These are phyloP conservation scores for Scolopax mira DNA, from an alignment of 2,113 vertebrate species.

Conservation along the genomic window DNA sequence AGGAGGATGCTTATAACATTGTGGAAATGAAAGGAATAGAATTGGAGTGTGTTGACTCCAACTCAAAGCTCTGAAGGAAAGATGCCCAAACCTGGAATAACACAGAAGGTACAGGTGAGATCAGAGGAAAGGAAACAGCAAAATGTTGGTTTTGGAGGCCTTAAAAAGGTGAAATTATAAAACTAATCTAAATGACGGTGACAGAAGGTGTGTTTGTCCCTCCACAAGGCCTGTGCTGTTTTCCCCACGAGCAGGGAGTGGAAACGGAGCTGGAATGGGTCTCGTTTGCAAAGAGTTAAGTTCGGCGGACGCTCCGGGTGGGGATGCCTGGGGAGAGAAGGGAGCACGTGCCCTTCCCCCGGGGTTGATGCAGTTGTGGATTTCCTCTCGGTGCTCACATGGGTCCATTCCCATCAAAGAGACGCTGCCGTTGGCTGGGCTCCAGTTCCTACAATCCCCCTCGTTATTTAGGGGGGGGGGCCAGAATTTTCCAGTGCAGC, in stretches of 20 bases:
- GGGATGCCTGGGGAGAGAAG: not conserved
- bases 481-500: slow-evolving; percentile 44
- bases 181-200: not conserved
- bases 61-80: not conserved
- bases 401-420: slow-evolving; percentile 43
- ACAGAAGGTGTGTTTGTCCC: not conserved
- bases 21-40: not conserved
- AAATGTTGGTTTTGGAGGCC: not conserved
- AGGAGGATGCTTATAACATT: not conserved
- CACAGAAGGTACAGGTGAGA: not conserved
- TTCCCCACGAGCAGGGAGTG: not conserved
- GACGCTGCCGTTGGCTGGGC: not conserved
- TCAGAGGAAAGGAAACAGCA: not conserved
- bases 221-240: not conserved
- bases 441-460: slow-evolving; percentile 23
- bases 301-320: not conserved
- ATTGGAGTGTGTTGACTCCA: not conserved
- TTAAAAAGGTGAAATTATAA: not conserved
- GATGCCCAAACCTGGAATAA: not conserved
- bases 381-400: slow-evolving; percentile 55
- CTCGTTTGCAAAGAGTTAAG: not conserved
- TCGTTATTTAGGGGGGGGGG: not conserved
- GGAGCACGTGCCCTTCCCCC: slow-evolving; percentile 45
- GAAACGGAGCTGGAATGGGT: not conserved
- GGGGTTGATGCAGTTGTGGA: slow-evolving; percentile 46